Conservation (phyloP, 2,113 vertebrate genomes). For the Morphnarchus princeps region DNA sequence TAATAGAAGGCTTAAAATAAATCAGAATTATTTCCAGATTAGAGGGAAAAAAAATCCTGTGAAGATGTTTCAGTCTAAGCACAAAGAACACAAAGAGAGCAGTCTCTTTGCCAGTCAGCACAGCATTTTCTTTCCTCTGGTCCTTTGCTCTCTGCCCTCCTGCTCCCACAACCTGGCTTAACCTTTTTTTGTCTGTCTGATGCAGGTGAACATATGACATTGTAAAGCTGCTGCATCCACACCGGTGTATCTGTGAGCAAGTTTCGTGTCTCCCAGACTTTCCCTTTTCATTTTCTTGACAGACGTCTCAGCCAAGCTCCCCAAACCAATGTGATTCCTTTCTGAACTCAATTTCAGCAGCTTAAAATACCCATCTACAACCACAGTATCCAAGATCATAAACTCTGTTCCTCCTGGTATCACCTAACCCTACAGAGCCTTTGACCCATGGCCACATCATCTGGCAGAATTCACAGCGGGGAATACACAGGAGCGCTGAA, state of each 20-base stretch:
- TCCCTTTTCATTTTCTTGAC: neutral
- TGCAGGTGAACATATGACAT: neutral
- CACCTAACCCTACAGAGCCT: neutral
- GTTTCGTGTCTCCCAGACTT: neutral
- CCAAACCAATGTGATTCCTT: neutral
- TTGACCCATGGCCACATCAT: rapidly evolving
- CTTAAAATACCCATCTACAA: neutral
- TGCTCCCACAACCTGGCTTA: neutral
- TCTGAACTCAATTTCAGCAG: neutral
- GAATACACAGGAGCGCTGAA: rapidly evolving
- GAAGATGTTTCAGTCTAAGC: conserved; percentile 17
- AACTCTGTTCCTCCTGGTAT: neutral
- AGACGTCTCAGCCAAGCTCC: neutral
- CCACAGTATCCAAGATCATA: too few relatives aligned
- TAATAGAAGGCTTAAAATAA: conserved; percentile 52
- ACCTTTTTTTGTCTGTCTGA: neutral
- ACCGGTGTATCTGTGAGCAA: neutral
- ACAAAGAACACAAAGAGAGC: conserved; percentile 18
- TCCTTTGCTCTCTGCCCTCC: neutral
- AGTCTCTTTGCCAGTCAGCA: neutral
- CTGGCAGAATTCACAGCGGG: neutral
- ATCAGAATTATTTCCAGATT: conserved; percentile 61
- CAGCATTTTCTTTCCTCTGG: neutral
- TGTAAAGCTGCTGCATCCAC: neutral
- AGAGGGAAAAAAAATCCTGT: neutral